Base-by-base conservation (phyloP, 2,113 vertebrate species). In the Choloepus hoffmanni region DNA sequence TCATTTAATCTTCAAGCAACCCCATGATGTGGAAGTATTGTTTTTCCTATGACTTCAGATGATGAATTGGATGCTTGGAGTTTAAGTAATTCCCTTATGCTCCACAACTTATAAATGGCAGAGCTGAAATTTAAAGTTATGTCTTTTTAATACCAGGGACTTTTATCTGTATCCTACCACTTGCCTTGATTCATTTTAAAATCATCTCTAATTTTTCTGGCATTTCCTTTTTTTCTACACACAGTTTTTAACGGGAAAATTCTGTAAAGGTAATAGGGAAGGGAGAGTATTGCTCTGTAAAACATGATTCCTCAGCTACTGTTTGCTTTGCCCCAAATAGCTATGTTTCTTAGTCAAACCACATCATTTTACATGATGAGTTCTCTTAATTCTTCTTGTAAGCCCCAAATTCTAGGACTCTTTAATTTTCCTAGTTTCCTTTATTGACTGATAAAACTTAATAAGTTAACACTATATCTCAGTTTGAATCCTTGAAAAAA, bases 241-340 rank as follows among this genome's bases (percentile, higher is more conserved):
- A 36, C 0, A 55, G 8, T 40, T 92, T 94, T 78, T 65, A 81
- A 84, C 63, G 3, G 2, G 18, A 85, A 58, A 81, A 68, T 53
- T 67, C 36, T 40, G 16, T 40, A 76, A 85, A 45, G 85, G 33
- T 53, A 0, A 30, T 26, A 89, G 15, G 24, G 2, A 67, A 6
- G 0, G 0, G 18, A 53, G 3, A 2, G n/a, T 11, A 14, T 6
- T 88, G 9, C 2, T 89, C 6, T 5, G 5, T 67, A n/a, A 85
- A 74, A 45, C 21, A 48, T 82, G 50, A 3, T 43, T 26, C 9
- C 85, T 81, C 4, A 58, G 30, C 82, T 68, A 19, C 7, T 7
- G 48, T 30, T 74, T 91, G 2, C 3, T 43, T 73, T 9, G 10
- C 1, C 2, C 3, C 48, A 72, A 70, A 73, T 26, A 82, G 12